These are phyloP conservation scores for Cyprinodon diabolis DNA, from an alignment of 2,797 vertebrate species.

Conservation along the genomic window DNA sequence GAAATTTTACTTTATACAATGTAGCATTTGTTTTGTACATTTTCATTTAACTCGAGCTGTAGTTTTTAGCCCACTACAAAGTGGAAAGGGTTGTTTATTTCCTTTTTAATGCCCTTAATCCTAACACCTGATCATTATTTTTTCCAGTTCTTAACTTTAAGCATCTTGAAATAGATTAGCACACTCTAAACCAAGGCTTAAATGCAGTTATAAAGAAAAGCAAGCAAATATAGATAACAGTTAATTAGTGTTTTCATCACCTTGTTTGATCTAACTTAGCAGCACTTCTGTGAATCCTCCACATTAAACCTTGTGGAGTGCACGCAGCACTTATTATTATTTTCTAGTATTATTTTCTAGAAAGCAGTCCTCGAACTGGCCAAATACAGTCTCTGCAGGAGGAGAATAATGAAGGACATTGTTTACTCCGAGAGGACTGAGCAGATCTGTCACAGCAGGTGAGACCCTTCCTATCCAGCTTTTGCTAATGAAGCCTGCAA, in stretches of 20 bases:
- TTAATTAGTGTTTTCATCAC: slow-evolving; percentile 12
- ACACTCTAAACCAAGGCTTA: not conserved
- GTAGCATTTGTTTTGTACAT: not conserved
- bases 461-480: slow-evolving; percentile 55
- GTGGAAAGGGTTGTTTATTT: not conserved
- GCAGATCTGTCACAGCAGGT: slow-evolving; percentile 68
- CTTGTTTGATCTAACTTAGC: not conserved
- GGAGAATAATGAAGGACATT: slow-evolving; percentile 64
- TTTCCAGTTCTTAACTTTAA: not conserved
- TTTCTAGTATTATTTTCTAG: slow-evolving; percentile 4
- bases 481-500: slow-evolving; percentile 63
- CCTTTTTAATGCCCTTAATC: not conserved
- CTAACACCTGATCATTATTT: slow-evolving; percentile 9
- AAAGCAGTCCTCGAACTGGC: slow-evolving; percentile 28
- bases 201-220: not conserved
- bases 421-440: slow-evolving; percentile 58
- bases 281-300: not conserved
- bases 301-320: slow-evolving; percentile 2
- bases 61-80: not conserved
- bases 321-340: slow-evolving; percentile 5
- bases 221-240: not conserved
- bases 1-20: slow-evolving; percentile 13
- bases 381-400: slow-evolving; percentile 18
- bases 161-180: not conserved
- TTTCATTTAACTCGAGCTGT: not conserved